These are phyloP conservation scores for Phaenicophaeus curvirostris DNA, from an alignment of 2,797 vertebrate genomes.

Conservation along the genomic window DNA sequence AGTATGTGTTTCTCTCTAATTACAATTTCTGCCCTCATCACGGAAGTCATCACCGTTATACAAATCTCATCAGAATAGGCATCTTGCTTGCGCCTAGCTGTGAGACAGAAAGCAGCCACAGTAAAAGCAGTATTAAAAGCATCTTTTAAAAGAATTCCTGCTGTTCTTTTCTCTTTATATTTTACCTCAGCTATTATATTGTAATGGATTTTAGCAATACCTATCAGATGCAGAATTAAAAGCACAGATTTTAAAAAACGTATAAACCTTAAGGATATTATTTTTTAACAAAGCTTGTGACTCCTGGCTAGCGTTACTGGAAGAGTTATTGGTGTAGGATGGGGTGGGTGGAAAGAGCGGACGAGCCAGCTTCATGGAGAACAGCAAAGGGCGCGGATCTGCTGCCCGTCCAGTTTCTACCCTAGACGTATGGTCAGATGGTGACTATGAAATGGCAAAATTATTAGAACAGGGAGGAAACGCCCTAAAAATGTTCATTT, in stretches of 20 bases:
- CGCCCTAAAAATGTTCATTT: background rate
- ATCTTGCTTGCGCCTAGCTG: constrained; percentile 4
- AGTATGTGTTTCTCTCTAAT: background rate
- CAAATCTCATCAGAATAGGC: background rate
- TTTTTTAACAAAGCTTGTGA: background rate
- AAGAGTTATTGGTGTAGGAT: background rate
- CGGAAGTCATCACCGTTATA: background rate
- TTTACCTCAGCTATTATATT: background rate
- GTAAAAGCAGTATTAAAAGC: constrained; percentile 19
- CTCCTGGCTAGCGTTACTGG: background rate
- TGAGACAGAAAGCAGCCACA: background rate
- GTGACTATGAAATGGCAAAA: background rate
- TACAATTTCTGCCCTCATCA: constrained; percentile 13
- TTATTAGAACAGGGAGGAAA: background rate
- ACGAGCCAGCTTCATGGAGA: background rate
- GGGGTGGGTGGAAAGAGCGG: background rate
- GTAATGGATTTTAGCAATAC: background rate
- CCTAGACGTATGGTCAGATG: background rate
- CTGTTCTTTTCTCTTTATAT: background rate
- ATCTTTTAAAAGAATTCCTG: constrained; percentile 11
- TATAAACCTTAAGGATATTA: background rate
- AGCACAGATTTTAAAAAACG: background rate
- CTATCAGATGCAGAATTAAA: background rate
- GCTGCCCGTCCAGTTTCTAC: background rate
- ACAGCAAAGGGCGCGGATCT: background rate